Conservation (phyloP, 2,888 invertebrate species). For the Cephus nigrinus region DNA sequence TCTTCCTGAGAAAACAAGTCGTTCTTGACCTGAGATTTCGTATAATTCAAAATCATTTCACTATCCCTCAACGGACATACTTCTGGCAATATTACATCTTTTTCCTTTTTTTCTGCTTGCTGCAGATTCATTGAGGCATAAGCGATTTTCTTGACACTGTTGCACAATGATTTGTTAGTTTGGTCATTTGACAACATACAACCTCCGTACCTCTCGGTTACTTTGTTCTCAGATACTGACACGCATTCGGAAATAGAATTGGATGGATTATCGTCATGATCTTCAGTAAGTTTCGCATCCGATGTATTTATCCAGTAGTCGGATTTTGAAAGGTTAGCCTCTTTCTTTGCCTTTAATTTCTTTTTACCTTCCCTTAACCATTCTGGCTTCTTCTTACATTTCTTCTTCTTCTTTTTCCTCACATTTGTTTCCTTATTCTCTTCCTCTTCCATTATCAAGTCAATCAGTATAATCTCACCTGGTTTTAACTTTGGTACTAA, state of each 20-base stretch:
- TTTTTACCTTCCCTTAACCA: slow-evolving; percentile 38
- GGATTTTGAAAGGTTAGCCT: slow-evolving; percentile 1
- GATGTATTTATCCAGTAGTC: slow-evolving; percentile 33
- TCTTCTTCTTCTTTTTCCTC: slow-evolving; percentile 29
- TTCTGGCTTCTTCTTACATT: slow-evolving; percentile 31
- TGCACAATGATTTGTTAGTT: not conserved
- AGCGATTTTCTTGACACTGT: not conserved
- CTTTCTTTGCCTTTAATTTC: slow-evolving; percentile 26
- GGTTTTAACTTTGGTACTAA: slow-evolving; percentile 30
- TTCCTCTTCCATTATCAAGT: slow-evolving; percentile 42
- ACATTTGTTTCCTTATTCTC: slow-evolving; percentile 9
- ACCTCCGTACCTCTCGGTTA: slow-evolving; percentile 32
- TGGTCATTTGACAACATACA: not conserved
- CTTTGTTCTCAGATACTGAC: slow-evolving; percentile 36
- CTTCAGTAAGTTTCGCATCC: slow-evolving; percentile 41
- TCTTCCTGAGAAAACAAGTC: slow-evolving; percentile 14
- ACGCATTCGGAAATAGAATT: slow-evolving; percentile 18
- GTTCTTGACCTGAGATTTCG: slow-evolving; percentile 21
- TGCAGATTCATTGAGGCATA: not conserved
- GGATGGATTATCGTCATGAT: slow-evolving; percentile 21
- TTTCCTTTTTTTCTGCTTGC: slow-evolving; percentile 9
- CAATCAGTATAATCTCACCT: slow-evolving; percentile 43
- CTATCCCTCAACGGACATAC: slow-evolving; percentile 15
- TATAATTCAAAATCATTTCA: slow-evolving; percentile 19
- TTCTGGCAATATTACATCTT: slow-evolving; percentile 21